These are phyloP conservation scores for Cyanoramphus novaezelandiae DNA, from an alignment of 2,113 vertebrate genomes.

Conservation along the genomic window DNA sequence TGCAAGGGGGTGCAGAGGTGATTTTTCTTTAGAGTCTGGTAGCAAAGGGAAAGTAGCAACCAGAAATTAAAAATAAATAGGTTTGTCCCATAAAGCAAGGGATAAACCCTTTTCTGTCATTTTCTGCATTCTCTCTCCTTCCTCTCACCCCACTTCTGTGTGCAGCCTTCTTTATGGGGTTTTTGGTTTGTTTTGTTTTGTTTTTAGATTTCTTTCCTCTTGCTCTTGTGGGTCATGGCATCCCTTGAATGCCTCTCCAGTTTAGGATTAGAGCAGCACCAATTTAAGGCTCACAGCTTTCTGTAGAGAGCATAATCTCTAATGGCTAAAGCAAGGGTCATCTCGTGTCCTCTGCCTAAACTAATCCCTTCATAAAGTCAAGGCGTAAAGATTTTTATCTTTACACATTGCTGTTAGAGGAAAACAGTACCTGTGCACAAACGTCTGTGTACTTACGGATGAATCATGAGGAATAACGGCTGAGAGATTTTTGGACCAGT, in stretches of 20 bases:
- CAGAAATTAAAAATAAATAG: conserved; percentile 28
- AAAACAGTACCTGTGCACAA: background rate
- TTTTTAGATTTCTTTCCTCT: background rate
- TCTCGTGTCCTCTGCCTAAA: conserved; percentile 48
- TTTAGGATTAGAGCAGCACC: conserved; percentile 70
- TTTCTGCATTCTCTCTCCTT: background rate
- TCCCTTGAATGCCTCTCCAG: conserved; percentile 71
- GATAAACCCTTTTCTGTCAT: background rate
- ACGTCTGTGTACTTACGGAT: background rate
- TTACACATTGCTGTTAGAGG: background rate
- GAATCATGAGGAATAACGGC: background rate
- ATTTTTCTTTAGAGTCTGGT: conserved; percentile 83
- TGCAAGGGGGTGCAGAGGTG: conserved; percentile 88
- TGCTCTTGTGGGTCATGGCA: conserved; percentile 51
- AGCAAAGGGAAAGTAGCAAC: conserved; percentile 23
- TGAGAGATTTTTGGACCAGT: conserved; percentile 6
- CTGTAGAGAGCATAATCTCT: conserved; percentile 54
- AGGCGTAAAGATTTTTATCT: conserved; percentile 28
- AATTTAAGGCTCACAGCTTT: conserved; percentile 68
- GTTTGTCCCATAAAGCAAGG: background rate
- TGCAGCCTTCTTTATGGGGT: background rate
- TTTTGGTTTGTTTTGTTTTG: background rate
- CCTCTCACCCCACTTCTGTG: background rate
- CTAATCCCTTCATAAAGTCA: conserved; percentile 64
- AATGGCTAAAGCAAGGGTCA: background rate